Evolutionary conservation across 2,797 vertebrate species (phyloP), one percentile per base, ranked within the genome.

Genomic region (Acanthurus tractus): DNA sequence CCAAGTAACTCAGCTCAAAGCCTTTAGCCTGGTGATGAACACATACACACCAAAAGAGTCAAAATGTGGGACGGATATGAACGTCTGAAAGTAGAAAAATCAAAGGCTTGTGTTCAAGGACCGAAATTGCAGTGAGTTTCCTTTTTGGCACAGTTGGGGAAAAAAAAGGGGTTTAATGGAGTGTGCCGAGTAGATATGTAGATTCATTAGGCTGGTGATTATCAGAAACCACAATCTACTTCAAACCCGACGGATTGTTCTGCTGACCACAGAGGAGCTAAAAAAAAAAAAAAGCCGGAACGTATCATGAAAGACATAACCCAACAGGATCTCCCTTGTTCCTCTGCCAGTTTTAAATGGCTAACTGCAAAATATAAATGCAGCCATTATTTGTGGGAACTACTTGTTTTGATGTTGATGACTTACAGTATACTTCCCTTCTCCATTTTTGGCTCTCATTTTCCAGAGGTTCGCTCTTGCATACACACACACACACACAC

Each of bases 1-100:
- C 97, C 91, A 99, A 96, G 95, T 99, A 99, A 93, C 95, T 97
- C 90, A 99, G 93, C 93, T 99, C 98, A 94, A 99, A 99, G 58
- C 97, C 98, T 95, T 99, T 99, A 71, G 97, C 98, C 98, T 99
- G 48, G 38, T 88, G n/a, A 86, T 22, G 38, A 73, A 86, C 9
- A 42, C 36, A 76, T 7, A 75, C 68, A 85, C 74, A 79, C 58
- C 48, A 68, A 76, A 54, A 56, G 44, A 18, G 65, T 79, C 40
- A 82, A 55, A 76, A 76, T 50, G 56, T 59, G 69, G 22, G 49
- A 76, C 22, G 62, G 87, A 91, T 87, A 84, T 80, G 79, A 83
- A 68, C 69, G 36, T 59, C 76, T 86, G 73, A 71, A 76, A 90
- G 29, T 82, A 48, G n/a, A 84, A 79, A 74, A 79, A 83, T 82